Evolutionary conservation across 2,797 vertebrate species (phyloP).

Genomic region (Tauraco hartlaubi): DNA sequence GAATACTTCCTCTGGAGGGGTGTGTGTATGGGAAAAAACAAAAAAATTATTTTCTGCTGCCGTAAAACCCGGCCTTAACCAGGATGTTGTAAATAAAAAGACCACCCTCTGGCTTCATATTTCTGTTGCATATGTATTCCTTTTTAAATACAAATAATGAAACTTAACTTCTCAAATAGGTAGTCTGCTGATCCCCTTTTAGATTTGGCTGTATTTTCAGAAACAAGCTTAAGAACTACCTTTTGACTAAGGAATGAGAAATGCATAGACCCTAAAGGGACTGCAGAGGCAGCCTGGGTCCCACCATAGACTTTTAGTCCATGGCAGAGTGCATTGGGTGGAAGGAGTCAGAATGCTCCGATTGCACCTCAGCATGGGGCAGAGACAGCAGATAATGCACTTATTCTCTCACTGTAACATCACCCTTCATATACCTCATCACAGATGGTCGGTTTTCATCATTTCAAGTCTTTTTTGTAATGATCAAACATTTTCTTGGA

Average conservation of each 20-base stretch:
- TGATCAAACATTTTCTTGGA: not conserved
- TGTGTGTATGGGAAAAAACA: not conserved
- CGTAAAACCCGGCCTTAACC: constrained; percentile 65
- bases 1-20: constrained; percentile 20
- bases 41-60: constrained; percentile 35
- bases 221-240: not conserved
- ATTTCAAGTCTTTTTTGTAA: not conserved
- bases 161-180: constrained; percentile 5
- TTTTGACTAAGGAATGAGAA: constrained; percentile 40
- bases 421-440: not conserved
- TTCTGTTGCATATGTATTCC: constrained; percentile 24
- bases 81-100: constrained; percentile 56
- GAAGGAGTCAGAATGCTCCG: not conserved
- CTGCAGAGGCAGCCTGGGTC: not conserved
- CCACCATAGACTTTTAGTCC: not conserved
- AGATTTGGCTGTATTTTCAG: not conserved
- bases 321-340: not conserved
- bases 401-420: not conserved
- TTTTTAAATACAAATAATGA: constrained; percentile 47
- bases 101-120: constrained; percentile 27
- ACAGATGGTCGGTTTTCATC: not conserved
- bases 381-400: not conserved
- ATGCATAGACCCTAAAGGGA: not conserved
- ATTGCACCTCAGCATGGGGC: not conserved
- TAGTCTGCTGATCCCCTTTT: not conserved